Evolutionary conservation across 2,888 invertebrate genomes (phyloP).

Genomic region (Elmis aenea): DNA sequence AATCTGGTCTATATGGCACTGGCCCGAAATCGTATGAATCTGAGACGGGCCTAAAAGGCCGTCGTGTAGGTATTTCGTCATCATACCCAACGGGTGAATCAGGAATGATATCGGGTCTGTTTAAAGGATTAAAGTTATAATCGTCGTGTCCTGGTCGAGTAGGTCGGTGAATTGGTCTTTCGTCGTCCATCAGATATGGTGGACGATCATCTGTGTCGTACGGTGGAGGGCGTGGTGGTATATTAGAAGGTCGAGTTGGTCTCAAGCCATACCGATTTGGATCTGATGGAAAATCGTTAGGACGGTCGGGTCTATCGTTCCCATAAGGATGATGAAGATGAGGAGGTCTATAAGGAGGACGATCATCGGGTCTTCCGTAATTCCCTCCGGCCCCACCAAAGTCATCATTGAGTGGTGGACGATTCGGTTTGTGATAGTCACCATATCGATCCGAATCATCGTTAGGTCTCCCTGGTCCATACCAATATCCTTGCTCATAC

Average conservation of each 20-base stretch:
- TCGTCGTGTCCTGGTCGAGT: conserved; percentile 9
- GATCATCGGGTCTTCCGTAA: neutral
- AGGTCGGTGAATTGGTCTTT: conserved; percentile 6
- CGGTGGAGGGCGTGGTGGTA: conserved; percentile 7
- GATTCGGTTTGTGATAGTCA: conserved; percentile 8
- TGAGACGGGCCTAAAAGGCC: neutral
- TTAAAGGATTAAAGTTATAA: conserved; percentile 2
- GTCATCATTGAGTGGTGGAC: conserved; percentile 5
- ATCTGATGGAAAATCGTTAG: conserved; percentile 4
- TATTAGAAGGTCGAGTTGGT: conserved; percentile 4
- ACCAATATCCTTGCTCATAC: neutral
- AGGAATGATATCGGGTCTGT: conserved; percentile 4
- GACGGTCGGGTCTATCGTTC: conserved; percentile 9
- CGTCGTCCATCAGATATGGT: no score
- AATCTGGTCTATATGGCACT: conserved; percentile 4
- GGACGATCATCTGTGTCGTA: no score
- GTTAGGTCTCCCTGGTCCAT: conserved; percentile 1
- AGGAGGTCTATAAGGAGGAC: conserved; percentile 7
- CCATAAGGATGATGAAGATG: conserved; percentile 6
- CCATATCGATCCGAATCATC: conserved; percentile 3
- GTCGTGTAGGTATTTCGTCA: no score
- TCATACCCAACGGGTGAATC: neutral
- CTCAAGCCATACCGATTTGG: conserved; percentile 1
- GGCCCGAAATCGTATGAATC: no score
- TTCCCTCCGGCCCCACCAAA: no score